These are phyloP conservation scores for Diaperis boleti DNA, from an alignment of 2,888 invertebrate genomes.

Conservation along the genomic window DNA sequence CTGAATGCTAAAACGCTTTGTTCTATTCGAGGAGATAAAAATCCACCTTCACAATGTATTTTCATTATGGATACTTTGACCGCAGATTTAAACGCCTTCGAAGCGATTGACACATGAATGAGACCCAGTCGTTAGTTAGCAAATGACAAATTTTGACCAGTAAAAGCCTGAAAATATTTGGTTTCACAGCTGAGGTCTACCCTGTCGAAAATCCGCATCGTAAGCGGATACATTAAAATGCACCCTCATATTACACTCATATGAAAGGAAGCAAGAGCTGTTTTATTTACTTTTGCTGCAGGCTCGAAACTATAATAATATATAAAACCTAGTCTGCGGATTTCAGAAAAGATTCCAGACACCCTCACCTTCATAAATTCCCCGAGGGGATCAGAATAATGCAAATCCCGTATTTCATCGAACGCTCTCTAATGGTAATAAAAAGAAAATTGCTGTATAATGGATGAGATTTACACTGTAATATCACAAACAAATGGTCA, in stretches of 20 bases:
- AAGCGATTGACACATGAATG: conserved; percentile 10
- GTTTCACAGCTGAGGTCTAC: too few species aligned
- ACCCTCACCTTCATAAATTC: conserved; percentile 27
- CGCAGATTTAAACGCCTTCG: conserved; percentile 27
- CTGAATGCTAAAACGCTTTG: conserved; percentile 33
- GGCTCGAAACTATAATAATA: conserved; percentile 31
- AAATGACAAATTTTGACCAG: too few species aligned
- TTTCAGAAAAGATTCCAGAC: conserved; percentile 23
- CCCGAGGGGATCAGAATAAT: conserved; percentile 28
- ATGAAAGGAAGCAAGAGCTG: conserved; percentile 7
- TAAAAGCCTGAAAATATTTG: conserved; percentile 15
- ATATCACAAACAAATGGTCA: conserved; percentile 36
- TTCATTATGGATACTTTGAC: conserved; percentile 44
- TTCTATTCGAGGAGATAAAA: conserved; percentile 18
- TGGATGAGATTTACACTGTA: conserved; percentile 29
- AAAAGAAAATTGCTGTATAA: conserved; percentile 32
- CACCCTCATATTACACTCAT: conserved; percentile 18
- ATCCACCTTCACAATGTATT: neutral
- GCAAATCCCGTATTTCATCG: conserved; percentile 36
- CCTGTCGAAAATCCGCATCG: conserved; percentile 13
- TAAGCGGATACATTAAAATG: conserved; percentile 21
- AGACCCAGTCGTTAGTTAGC: too few species aligned
- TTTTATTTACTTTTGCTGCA: conserved; percentile 21
- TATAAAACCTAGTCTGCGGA: conserved; percentile 20
- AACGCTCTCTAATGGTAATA: conserved; percentile 17